phyloP scores from a whole-genome alignment of 2,113 vertebrate species.

The Chinchilla lanigera region DNA sequence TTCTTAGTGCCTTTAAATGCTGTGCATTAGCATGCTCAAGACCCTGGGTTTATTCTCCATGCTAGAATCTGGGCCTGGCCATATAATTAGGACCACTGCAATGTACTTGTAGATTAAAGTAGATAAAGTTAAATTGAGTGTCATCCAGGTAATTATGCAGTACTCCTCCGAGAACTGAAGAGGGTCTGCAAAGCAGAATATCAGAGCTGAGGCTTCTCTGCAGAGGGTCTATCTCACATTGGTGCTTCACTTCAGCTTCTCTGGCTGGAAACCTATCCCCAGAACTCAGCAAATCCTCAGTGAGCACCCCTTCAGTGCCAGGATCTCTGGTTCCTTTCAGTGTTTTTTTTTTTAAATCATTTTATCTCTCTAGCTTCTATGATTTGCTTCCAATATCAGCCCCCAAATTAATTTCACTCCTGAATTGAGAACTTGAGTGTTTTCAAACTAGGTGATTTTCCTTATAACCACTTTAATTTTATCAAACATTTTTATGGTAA shows the following conservation, averaged over 20 bases:
- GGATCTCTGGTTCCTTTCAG: background rate
- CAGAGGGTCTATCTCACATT: background rate
- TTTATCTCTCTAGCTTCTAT: background rate
- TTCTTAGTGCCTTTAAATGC: background rate
- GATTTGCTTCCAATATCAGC: background rate
- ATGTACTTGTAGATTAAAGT: background rate
- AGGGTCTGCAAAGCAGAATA: background rate
- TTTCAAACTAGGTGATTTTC: background rate
- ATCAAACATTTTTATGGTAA: background rate
- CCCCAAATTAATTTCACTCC: background rate
- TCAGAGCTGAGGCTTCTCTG: background rate
- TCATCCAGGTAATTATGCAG: background rate
- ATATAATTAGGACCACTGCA: background rate
- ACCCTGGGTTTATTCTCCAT: background rate
- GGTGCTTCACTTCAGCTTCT: background rate
- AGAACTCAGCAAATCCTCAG: background rate
- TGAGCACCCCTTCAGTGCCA: too few relatives aligned
- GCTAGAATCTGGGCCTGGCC: background rate
- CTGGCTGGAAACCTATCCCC: background rate
- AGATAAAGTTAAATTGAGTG: background rate
- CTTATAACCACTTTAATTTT: background rate
- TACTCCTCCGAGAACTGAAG: background rate
- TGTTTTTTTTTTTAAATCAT: background rate
- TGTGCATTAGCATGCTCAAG: background rate
- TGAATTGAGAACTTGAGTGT: constrained; percentile 33